Evolutionary conservation across 2,888 invertebrate genomes (phyloP).

Genomic region (Orthosia incerta): DNA sequence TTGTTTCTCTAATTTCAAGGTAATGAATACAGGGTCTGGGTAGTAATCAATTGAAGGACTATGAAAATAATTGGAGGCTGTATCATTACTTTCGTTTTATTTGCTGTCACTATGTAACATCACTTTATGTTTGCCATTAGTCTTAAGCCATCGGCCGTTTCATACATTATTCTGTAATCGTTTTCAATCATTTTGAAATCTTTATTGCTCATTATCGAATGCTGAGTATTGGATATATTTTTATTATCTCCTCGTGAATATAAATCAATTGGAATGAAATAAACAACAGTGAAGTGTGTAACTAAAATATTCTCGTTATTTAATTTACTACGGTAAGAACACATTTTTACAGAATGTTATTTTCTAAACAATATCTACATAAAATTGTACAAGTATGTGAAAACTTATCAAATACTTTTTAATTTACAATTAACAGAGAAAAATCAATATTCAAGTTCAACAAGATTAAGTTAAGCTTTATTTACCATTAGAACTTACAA

Average conservation of each 20-base stretch:
- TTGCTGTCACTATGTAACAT: slow-evolving; percentile 49
- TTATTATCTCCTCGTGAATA: slow-evolving; percentile 11
- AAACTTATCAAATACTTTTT: slow-evolving; percentile 87
- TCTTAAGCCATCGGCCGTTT: slow-evolving; percentile 6
- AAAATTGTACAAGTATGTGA: slow-evolving; percentile 90
- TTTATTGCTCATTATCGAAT: slow-evolving; percentile 27
- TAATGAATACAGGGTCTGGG: slow-evolving; percentile 26
- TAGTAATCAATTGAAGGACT: slow-evolving; percentile 25
- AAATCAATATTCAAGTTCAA: slow-evolving; percentile 89
- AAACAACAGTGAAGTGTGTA: slow-evolving; percentile 85
- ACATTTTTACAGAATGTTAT: slow-evolving; percentile 92
- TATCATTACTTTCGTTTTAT: slow-evolving; percentile 41
- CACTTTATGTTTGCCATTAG: slow-evolving; percentile 14
- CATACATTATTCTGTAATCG: slow-evolving; percentile 13
- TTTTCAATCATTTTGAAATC: slow-evolving; percentile 16
- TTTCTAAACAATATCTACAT: slow-evolving; percentile 90
- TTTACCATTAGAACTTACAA: slow-evolving; percentile 79
- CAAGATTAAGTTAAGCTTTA: slow-evolving; percentile 89
- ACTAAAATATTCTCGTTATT: slow-evolving; percentile 91
- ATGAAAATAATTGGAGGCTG: slow-evolving; percentile 54
- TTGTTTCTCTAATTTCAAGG: slow-evolving; percentile 2
- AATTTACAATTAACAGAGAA: slow-evolving; percentile 90
- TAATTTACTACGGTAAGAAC: slow-evolving; percentile 91
- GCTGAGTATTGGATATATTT: not conserved
- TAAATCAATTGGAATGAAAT: slow-evolving; percentile 68